A percentile compares a stretch with the other conserved stretches of the same genome.
These are phyloP conservation scores for Drosophila paramelanica DNA, from an alignment of 2,888 invertebrate genomes.

Conservation along the genomic window DNA sequence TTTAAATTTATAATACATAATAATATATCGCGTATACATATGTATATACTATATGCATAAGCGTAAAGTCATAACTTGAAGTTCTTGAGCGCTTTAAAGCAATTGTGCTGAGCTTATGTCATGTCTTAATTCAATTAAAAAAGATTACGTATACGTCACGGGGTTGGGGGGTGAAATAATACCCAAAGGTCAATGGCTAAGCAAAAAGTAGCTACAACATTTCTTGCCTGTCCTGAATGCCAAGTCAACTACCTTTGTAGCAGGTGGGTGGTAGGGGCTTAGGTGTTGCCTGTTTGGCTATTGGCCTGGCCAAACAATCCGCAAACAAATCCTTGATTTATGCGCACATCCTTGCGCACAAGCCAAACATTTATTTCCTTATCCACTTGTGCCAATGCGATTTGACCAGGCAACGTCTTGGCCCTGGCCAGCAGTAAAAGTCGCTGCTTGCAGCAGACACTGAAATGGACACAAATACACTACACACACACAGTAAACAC, in stretches of 20 bases:
- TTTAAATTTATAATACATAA: slow-evolving; percentile 2
- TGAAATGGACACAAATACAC: slow-evolving; percentile 43
- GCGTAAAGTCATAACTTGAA: not conserved
- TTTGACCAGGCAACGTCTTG: slow-evolving; percentile 51
- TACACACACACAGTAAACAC: slow-evolving; percentile 9
- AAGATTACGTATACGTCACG: slow-evolving; percentile 74
- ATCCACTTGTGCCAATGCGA: slow-evolving; percentile 82
- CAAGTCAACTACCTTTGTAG: slow-evolving; percentile 68
- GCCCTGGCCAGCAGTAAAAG: slow-evolving; percentile 64
- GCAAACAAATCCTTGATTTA: slow-evolving; percentile 82
- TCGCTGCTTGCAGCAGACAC: slow-evolving; percentile 45
- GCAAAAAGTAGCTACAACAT: slow-evolving; percentile 27
- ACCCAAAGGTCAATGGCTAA: slow-evolving; percentile 71
- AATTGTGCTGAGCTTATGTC: slow-evolving; percentile 61
- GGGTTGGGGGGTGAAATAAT: slow-evolving; percentile 21
- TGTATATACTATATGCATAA: not conserved
- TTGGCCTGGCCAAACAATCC: slow-evolving; percentile 62
- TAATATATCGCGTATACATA: not conserved
- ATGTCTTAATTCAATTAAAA: slow-evolving; percentile 78
- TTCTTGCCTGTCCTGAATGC: slow-evolving; percentile 15
- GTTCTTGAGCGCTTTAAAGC: slow-evolving; percentile 27
- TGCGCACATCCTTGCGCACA: slow-evolving; percentile 78
- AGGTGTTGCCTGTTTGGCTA: not conserved
- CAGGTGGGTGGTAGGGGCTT: not conserved
- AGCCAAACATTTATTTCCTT: slow-evolving; percentile 81